Evolutionary conservation across 2,113 vertebrate genomes (phyloP).

Genomic region (Nymphicus hollandicus): DNA sequence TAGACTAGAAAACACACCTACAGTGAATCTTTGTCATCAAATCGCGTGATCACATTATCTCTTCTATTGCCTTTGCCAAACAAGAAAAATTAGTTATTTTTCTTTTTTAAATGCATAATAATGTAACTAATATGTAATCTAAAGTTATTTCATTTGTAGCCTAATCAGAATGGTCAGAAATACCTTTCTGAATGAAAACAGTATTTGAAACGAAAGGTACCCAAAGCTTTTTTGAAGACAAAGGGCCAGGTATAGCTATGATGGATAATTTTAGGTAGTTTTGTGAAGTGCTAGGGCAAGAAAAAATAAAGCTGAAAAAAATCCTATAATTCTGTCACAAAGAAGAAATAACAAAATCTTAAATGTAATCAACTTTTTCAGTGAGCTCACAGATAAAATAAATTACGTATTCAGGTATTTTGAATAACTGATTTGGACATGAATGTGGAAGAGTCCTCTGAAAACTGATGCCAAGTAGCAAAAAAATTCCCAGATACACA

Average conservation of each 20-base stretch:
- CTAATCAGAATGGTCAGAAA: not conserved
- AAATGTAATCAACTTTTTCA: slow-evolving; percentile 23
- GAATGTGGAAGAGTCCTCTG: not conserved
- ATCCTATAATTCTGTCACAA: not conserved
- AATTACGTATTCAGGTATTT: not conserved
- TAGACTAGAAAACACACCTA: not conserved
- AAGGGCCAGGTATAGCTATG: not conserved
- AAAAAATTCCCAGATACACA: not conserved
- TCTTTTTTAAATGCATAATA: not conserved
- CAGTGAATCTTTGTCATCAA: not conserved
- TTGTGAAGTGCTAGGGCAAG: not conserved
- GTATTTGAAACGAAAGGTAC: not conserved
- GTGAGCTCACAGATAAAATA: not conserved
- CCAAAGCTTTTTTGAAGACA: not conserved
- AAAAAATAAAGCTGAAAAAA: not conserved
- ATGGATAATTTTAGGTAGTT: not conserved
- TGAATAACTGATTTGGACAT: not conserved
- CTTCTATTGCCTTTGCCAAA: not conserved
- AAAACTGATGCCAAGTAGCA: not conserved
- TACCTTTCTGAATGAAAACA: not conserved
- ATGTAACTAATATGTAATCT: not conserved
- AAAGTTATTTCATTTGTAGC: not conserved
- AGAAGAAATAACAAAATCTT: not conserved
- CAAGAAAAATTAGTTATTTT: not conserved
- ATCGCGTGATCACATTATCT: not conserved